phyloP scores from a whole-genome alignment of 2,888 invertebrate genomes.

The Sphaerophoria taeniata region DNA sequence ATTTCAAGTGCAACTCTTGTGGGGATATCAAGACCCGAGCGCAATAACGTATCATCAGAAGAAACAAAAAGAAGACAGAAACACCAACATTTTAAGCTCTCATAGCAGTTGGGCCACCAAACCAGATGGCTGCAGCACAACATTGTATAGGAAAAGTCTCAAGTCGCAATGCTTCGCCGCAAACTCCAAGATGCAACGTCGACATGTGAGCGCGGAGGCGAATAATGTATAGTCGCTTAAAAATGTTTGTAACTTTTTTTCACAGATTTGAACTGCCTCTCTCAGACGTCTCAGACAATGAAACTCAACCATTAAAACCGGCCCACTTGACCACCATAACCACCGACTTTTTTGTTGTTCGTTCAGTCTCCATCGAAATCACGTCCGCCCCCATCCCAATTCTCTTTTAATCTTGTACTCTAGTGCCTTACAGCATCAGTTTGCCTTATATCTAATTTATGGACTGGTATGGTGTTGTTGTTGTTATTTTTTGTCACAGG shows the following conservation, averaged over 20 bases:
- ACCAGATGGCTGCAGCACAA: slow-evolving; percentile 67
- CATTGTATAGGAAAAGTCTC: slow-evolving; percentile 49
- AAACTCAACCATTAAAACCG: slow-evolving; percentile 64
- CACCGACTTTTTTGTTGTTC: slow-evolving; percentile 46
- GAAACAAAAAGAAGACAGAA: slow-evolving; percentile 24
- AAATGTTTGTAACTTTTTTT: slow-evolving; percentile 36
- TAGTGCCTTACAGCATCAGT: slow-evolving; percentile 70
- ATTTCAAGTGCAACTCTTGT: slow-evolving; percentile 60
- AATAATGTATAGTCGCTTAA: slow-evolving; percentile 57
- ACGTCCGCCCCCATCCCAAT: slow-evolving; percentile 16
- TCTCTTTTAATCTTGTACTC: slow-evolving; percentile 59
- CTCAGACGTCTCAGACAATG: slow-evolving; percentile 58
- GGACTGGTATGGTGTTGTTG: slow-evolving; percentile 39
- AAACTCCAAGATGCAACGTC: neutral
- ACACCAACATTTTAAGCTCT: slow-evolving; percentile 8
- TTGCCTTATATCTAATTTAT: slow-evolving; percentile 73
- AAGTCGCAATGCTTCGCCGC: slow-evolving; percentile 8
- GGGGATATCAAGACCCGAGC: slow-evolving; percentile 34
- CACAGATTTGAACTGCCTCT: slow-evolving; percentile 64
- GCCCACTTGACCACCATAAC: slow-evolving; percentile 73
- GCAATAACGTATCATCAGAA: slow-evolving; percentile 27
- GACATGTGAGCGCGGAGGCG: slow-evolving; percentile 28
- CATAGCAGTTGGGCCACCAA: slow-evolving; percentile 35
- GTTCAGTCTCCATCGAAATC: neutral
- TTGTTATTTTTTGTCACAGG: slow-evolving; percentile 1